These are phyloP conservation scores for Leptobrachium ailaonicum DNA, from an alignment of 2,113 vertebrate genomes.

Conservation along the genomic window DNA sequence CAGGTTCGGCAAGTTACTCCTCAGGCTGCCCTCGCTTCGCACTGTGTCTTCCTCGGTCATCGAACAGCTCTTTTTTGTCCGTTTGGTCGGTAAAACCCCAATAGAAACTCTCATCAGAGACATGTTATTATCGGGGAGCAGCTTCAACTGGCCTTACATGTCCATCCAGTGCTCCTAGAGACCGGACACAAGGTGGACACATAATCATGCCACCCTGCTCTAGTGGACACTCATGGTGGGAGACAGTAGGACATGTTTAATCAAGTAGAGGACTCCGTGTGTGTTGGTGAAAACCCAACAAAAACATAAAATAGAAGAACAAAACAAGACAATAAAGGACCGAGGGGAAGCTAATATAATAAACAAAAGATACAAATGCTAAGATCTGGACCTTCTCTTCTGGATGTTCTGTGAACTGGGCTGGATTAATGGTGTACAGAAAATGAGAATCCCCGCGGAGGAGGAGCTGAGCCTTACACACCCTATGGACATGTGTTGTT, in stretches of 20 bases:
- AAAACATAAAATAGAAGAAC: too few relatives aligned
- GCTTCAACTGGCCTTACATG: slow-evolving; percentile 99
- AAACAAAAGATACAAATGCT: slow-evolving; percentile 59
- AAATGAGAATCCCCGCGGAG: slow-evolving; percentile 84
- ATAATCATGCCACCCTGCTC: slow-evolving; percentile 53
- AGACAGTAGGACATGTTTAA: slow-evolving; percentile 56
- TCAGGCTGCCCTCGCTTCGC: slow-evolving; percentile 92
- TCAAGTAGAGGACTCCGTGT: slow-evolving; percentile 56
- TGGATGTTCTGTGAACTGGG: slow-evolving; percentile 82
- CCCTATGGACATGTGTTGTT: slow-evolving; percentile 86
- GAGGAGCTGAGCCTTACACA: slow-evolving; percentile 73
- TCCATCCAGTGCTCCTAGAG: slow-evolving; percentile 97
- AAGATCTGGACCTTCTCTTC: slow-evolving; percentile 62
- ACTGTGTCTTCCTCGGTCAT: slow-evolving; percentile 96
- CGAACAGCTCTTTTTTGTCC: slow-evolving; percentile 99
- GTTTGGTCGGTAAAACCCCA: slow-evolving; percentile 99
- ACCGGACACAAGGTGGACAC: slow-evolving; percentile 66
- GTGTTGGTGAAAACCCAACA: slow-evolving; percentile 40
- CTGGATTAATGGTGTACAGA: slow-evolving; percentile 98
- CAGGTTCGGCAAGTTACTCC: slow-evolving; percentile 96
- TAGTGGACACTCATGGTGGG: slow-evolving; percentile 12
- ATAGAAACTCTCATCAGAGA: slow-evolving; percentile 99
- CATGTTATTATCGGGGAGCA: slow-evolving; percentile 99
- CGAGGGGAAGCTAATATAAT: slow-evolving; percentile 68
- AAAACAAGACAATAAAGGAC: slow-evolving; percentile 61